Evolutionary conservation across 2,797 vertebrate genomes (phyloP).

Genomic region (Glossophaga mutica): DNA sequence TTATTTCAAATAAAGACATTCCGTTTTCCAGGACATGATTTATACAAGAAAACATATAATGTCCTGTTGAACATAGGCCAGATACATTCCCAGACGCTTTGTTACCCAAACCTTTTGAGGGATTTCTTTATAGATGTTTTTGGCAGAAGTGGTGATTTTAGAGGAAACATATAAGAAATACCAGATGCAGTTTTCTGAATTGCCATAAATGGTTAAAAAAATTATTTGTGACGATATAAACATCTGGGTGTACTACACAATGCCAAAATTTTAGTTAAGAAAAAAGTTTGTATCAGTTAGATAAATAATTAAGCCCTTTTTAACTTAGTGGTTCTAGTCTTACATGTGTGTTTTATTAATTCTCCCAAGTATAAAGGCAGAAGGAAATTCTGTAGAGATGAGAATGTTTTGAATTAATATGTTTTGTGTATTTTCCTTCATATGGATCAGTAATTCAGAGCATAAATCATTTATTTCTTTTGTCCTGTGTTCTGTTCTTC

Average conservation of each 20-base stretch:
- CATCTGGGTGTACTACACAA: slow-evolving; percentile 74
- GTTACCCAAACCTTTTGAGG: slow-evolving; percentile 82
- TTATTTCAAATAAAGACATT: slow-evolving; percentile 70
- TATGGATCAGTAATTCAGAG: slow-evolving; percentile 17
- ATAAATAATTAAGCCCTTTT: slow-evolving; percentile 59
- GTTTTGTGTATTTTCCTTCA: neutral
- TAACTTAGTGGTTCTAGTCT: slow-evolving; percentile 48
- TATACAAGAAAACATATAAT: slow-evolving; percentile 81
- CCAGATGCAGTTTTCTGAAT: slow-evolving; percentile 82
- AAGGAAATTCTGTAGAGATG: neutral
- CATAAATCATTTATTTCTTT: slow-evolving; percentile 21
- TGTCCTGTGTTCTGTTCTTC: neutral
- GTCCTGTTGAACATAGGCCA: slow-evolving; percentile 80
- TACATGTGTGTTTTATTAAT: slow-evolving; percentile 32
- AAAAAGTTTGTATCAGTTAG: neutral
- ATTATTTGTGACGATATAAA: slow-evolving; percentile 77
- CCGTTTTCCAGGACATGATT: slow-evolving; percentile 72
- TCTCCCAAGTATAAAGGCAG: slow-evolving; percentile 20
- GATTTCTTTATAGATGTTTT: slow-evolving; percentile 83
- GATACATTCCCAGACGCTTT: slow-evolving; percentile 86
- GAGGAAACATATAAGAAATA: slow-evolving; percentile 80
- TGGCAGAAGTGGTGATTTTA: slow-evolving; percentile 81
- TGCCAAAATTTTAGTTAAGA: slow-evolving; percentile 72
- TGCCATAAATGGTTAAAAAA: slow-evolving; percentile 85
- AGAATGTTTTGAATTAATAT: slow-evolving; percentile 20